Base-by-base conservation (phyloP, 2,797 vertebrate genomes). In the Hippopotamyrus pictus region DNA sequence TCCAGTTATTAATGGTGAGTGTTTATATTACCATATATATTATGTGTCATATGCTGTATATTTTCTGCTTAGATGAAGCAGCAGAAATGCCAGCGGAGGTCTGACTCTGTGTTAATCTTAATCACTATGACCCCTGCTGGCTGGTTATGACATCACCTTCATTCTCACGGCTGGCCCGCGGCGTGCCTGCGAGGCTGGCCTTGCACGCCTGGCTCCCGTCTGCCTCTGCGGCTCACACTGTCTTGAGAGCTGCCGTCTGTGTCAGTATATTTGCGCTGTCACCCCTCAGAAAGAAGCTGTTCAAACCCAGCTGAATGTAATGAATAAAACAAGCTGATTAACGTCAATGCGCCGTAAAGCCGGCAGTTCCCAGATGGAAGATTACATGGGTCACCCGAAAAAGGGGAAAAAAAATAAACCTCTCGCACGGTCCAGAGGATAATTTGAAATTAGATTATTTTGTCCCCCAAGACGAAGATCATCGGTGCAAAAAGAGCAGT, bases 311-410 rank as follows among this genome's bases (percentile, higher is more conserved):
- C 44, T 48, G 37, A 84, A 50, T 22, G 82, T 84, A 48, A 48
- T 84, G 82, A 48, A 84, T 84, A 48, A 73, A 73, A 73, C 29
- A 73, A 73, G 69, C 69, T 73, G 69, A 84, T 48, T 84, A 50
- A 25, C 25, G 41, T 50, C 44, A 84, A 12, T 12, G 44, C 0
- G 4, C 41, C 4, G n/a, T 22, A 84, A 84, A 50, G 44, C 82
- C 9, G n/a, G 41, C n/a, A 29, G 41, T 12, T 84, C 82, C 82
- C 46, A 48, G 82, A 22, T 50, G 9, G 82, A 84, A 48, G 82
- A 84, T 50, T 48, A 50, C 82, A 22, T 25, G 79, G 44, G 37
- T 14, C 79, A n/a, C 41, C n/a, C 17, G 2, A 84, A 46, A 50
- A 84, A 76, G 9, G 3, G 14, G 3, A 1, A 76, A 76, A 76